phyloP scores from a whole-genome alignment of 1,140 invertebrate species.

The Atta texana region DNA sequence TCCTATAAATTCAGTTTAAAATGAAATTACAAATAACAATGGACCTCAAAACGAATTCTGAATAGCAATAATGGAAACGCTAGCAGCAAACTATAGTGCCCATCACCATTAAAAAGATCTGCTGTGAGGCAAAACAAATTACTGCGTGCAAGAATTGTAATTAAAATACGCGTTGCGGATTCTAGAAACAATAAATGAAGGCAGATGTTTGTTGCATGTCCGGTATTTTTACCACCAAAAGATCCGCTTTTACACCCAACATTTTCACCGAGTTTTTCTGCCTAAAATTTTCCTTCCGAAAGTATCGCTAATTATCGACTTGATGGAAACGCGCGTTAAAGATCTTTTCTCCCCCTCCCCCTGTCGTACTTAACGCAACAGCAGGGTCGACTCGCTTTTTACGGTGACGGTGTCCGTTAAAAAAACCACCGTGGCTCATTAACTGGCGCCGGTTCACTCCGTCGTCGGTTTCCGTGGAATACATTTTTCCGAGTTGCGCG shows the following conservation, averaged over 20 bases:
- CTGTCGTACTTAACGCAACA: neutral
- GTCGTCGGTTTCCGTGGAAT: conserved; percentile 38
- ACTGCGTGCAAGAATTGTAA: conserved; percentile 54
- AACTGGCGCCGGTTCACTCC: conserved; percentile 59
- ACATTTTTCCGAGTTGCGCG: conserved; percentile 61
- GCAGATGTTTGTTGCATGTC: conserved; percentile 35
- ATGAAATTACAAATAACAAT: conserved; percentile 30
- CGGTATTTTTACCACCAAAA: conserved; percentile 25
- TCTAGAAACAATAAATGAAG: conserved; percentile 46
- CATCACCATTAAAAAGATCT: conserved; percentile 31
- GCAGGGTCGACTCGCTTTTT: conserved; percentile 37
- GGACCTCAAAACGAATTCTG: neutral
- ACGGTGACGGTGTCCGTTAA: conserved; percentile 43
- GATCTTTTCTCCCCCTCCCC: neutral
- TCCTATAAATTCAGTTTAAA: neutral
- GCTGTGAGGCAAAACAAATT: conserved; percentile 52
- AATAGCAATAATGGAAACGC: conserved; percentile 36
- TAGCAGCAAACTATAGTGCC: neutral
- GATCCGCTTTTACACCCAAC: conserved; percentile 18
- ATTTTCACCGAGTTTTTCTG: neutral
- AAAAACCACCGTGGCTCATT: conserved; percentile 61
- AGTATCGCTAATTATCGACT: conserved; percentile 69
- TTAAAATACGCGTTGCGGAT: conserved; percentile 41
- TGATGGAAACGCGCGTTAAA: conserved; percentile 29
- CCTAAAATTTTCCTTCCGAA: neutral